Evolutionary conservation across 2,888 invertebrate genomes (phyloP).

Genomic region (Lamproptera curius): DNA sequence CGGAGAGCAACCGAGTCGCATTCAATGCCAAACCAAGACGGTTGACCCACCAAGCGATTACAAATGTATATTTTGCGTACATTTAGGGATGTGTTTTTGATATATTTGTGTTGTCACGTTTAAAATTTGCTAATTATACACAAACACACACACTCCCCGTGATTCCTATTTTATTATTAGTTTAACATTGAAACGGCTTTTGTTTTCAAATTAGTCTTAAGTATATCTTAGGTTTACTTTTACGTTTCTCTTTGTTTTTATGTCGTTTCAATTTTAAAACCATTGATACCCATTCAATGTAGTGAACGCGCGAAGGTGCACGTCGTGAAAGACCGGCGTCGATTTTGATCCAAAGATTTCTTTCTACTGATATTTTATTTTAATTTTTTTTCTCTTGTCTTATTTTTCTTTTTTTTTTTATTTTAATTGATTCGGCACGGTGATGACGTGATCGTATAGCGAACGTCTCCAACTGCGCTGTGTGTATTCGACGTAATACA

Average conservation of each 20-base stretch:
- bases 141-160: conserved; percentile 48
- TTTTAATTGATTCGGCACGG: conserved; percentile 52
- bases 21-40: no score
- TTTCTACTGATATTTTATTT: conserved; percentile 63
- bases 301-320: conserved; percentile 69
- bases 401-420: conserved; percentile 36
- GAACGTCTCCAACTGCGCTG: no score
- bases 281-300: conserved; percentile 61
- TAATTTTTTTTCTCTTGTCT: no score
- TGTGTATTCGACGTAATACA: conserved; percentile 65
- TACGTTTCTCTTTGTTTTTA: conserved; percentile 65
- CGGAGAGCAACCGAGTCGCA: no score
- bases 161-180: conserved; percentile 42
- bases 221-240: conserved; percentile 63
- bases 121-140: conserved; percentile 24
- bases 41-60: no score
- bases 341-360: conserved; percentile 76
- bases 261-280: conserved; percentile 52
- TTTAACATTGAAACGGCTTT: conserved; percentile 65
- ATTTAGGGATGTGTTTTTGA: conserved; percentile 31
- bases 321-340: conserved; percentile 71
- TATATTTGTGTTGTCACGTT: conserved; percentile 23
- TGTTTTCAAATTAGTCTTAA: conserved; percentile 72
- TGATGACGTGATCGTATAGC: no score
- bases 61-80: conserved; percentile 26